phyloP scores from a whole-genome alignment of 2,797 vertebrate genomes.

The Fringilla coelebs region DNA sequence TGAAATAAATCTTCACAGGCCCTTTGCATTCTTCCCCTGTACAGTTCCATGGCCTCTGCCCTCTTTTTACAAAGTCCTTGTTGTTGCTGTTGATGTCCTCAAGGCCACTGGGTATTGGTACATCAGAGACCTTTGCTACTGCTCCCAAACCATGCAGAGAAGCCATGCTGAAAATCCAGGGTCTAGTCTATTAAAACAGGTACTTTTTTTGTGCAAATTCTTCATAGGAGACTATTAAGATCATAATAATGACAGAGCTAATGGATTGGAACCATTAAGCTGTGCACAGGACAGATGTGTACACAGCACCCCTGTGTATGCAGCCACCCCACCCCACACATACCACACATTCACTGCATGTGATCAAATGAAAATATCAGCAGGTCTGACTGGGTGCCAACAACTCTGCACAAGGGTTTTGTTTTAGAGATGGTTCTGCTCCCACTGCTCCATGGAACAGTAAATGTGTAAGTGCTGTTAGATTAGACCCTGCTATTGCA shows the following conservation, averaged over 20 bases:
- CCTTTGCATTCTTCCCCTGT: not conserved
- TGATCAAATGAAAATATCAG: not conserved
- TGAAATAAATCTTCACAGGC: slow-evolving; percentile 29
- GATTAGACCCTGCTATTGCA: not conserved
- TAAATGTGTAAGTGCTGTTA: not conserved
- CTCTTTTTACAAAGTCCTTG: not conserved
- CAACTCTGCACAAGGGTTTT: not conserved
- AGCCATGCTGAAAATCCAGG: not conserved
- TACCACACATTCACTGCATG: not conserved
- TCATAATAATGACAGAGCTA: accelerated
- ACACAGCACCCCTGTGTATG: not conserved
- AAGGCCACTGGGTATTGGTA: not conserved
- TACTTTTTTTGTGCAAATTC: not conserved
- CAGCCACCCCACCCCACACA: not conserved
- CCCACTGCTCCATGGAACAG: not conserved
- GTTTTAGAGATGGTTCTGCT: not conserved
- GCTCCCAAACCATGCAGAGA: not conserved
- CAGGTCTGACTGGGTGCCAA: not conserved
- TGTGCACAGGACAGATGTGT: not conserved
- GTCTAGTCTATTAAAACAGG: not conserved
- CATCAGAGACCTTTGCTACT: not conserved
- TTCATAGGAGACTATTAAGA: not conserved
- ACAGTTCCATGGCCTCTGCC: not conserved
- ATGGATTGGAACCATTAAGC: not conserved
- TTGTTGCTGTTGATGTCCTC: not conserved